These are phyloP conservation scores for Cydia fagiglandana DNA, from an alignment of 1,140 invertebrate species.

Conservation along the genomic window DNA sequence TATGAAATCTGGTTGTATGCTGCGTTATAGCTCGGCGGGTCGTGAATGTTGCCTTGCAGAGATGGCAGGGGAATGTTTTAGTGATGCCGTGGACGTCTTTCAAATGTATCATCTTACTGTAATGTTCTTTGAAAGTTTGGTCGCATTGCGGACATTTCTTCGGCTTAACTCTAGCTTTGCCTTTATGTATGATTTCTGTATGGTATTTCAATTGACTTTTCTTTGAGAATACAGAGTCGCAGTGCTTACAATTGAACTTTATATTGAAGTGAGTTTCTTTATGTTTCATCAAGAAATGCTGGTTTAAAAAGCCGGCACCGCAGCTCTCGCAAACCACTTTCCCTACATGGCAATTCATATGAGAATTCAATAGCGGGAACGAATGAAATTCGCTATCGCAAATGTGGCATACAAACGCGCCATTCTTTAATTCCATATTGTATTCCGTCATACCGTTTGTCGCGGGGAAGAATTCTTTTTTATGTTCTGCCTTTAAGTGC, in stretches of 20 bases:
- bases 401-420: conserved; percentile 55
- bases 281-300: conserved; percentile 70
- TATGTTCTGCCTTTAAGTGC: conserved; percentile 51
- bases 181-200: conserved; percentile 48
- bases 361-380: conserved; percentile 50
- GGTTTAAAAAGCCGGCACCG: conserved; percentile 65
- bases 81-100: conserved; percentile 50
- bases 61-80: conserved; percentile 48
- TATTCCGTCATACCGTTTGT: conserved; percentile 58
- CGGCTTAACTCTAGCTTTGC: conserved; percentile 41
- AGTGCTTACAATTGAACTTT: conserved; percentile 45
- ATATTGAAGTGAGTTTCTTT: conserved; percentile 54
- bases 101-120: conserved; percentile 56
- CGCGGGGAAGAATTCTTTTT: conserved; percentile 40
- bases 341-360: conserved; percentile 64
- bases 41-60: conserved; percentile 48
- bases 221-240: conserved; percentile 50
- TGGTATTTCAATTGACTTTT: conserved; percentile 56
- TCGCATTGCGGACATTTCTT: conserved; percentile 53
- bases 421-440: conserved; percentile 45
- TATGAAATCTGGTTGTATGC: conserved; percentile 70
- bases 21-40: conserved; percentile 52
- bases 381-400: conserved; percentile 41
- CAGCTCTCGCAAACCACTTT: conserved; percentile 76
- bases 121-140: conserved; percentile 54